A percentile compares a stretch with the other conserved stretches of the same genome.
Conservation (phyloP, 2,113 vertebrate species). For the Alexandromys fortis region DNA sequence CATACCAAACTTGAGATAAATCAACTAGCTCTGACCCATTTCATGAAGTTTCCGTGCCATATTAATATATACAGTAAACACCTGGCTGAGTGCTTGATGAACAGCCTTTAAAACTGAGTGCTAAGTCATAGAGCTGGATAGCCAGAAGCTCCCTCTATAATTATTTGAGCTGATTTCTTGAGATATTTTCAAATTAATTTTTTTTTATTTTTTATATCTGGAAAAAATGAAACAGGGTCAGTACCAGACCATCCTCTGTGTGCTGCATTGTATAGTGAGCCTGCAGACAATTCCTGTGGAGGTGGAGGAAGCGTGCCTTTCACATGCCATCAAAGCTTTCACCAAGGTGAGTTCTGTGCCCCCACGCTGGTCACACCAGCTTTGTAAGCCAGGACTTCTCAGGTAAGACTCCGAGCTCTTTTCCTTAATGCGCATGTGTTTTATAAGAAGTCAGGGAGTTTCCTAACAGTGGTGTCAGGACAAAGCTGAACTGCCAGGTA, state of each 20-base stretch:
- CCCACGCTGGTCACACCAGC: neutral
- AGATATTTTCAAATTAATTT: conserved; percentile 26
- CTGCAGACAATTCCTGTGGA: conserved; percentile 89
- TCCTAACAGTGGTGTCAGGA: conserved; percentile 17
- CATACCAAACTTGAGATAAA: neutral
- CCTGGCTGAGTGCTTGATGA: neutral
- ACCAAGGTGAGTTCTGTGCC: conserved; percentile 89
- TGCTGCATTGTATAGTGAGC: conserved; percentile 92
- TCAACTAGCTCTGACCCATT: neutral
- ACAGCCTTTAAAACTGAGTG: neutral
- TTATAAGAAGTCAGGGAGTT: neutral
- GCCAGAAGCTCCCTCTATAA: neutral
- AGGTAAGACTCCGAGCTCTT: neutral
- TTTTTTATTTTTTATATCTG: conserved; percentile 55
- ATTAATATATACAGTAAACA: neutral
- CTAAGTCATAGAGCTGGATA: neutral
- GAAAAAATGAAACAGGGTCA: conserved; percentile 87
- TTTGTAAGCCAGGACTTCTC: neutral
- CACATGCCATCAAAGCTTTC: conserved; percentile 92
- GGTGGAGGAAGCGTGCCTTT: conserved; percentile 90
- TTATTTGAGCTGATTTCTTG: conserved; percentile 37
- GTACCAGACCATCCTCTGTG: conserved; percentile 93
- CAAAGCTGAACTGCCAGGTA: conserved; percentile 43
- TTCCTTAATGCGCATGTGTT: neutral
- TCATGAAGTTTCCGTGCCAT: neutral